A percentile compares a stretch with the other conserved stretches of the same genome.
These are phyloP conservation scores for Nothoprocta pentlandii DNA, from an alignment of 2,113 vertebrate species.

Conservation along the genomic window DNA sequence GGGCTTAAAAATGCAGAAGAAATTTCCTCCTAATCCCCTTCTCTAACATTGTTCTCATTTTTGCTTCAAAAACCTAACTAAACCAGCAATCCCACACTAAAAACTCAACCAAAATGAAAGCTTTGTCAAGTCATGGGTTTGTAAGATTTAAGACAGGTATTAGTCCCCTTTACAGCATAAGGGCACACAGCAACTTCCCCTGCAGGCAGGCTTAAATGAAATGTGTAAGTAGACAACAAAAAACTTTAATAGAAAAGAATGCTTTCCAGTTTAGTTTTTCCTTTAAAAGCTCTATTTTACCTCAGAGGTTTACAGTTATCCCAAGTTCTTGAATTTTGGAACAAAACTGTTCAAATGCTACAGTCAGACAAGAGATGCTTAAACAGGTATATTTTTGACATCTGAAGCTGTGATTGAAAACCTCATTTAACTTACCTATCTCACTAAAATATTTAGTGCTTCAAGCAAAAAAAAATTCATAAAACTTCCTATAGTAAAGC, in stretches of 20 bases:
- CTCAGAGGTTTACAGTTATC: background rate
- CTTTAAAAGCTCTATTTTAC: background rate
- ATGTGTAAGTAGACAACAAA: background rate
- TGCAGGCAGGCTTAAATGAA: background rate
- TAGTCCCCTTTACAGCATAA: background rate
- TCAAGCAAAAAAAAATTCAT: background rate
- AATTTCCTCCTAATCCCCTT: background rate
- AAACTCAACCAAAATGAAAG: background rate
- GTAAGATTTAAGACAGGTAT: background rate
- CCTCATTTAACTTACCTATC: background rate
- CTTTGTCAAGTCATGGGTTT: background rate
- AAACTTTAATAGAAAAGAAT: background rate
- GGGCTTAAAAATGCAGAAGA: constrained; percentile 28
- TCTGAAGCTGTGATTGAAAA: background rate
- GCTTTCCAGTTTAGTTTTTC: background rate
- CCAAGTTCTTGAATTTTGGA: background rate
- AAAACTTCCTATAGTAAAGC: background rate
- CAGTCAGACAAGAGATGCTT: background rate
- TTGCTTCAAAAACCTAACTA: background rate
- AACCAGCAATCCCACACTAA: background rate
- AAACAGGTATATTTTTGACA: background rate
- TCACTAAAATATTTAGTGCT: background rate
- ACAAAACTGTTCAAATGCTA: background rate
- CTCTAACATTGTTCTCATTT: background rate
- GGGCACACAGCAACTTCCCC: background rate